Conservation (phyloP, 1,140 invertebrate genomes). For the Drosophila nannoptera region DNA sequence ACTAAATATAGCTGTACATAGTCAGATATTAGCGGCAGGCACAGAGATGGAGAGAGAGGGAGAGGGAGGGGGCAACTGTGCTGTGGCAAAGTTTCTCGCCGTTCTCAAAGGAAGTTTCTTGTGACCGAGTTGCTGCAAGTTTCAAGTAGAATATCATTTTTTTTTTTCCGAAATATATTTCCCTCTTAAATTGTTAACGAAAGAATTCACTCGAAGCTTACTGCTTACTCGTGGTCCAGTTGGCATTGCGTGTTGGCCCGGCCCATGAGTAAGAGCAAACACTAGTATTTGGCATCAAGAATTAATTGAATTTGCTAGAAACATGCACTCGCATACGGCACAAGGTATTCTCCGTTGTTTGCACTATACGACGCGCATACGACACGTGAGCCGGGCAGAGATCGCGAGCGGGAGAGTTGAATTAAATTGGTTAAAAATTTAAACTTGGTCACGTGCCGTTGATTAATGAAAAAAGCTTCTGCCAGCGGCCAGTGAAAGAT, state of each 20-base stretch:
- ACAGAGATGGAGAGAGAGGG: no score
- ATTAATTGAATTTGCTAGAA: conserved; percentile 49
- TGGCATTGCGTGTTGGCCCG: background rate
- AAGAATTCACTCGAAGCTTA: no score
- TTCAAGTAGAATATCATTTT: no score
- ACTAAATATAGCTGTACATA: no score
- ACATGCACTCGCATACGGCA: background rate
- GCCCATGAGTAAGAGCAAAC: conserved; percentile 11
- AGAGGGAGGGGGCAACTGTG: no score
- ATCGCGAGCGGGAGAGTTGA: conserved; percentile 13
- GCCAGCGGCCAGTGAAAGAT: conserved; percentile 28
- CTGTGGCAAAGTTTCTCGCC: no score
- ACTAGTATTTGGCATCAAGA: conserved; percentile 23
- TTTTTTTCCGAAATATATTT: background rate
- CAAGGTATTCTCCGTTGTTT: conserved; percentile 28
- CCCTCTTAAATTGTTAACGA: background rate
- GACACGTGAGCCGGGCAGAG: conserved; percentile 40
- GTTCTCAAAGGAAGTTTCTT: no score
- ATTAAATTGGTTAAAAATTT: conserved; percentile 64
- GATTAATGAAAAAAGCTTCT: conserved; percentile 59
- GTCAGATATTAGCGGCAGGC: no score
- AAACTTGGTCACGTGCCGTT: conserved; percentile 73
- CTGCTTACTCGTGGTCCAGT: background rate
- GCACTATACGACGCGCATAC: conserved; percentile 49
- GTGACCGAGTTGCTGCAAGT: no score